Percentiles rank a stretch among this genome's conserved stretches.
These are phyloP conservation scores for Trachurus trachurus DNA, from an alignment of 2,797 vertebrate genomes.

Conservation along the genomic window DNA sequence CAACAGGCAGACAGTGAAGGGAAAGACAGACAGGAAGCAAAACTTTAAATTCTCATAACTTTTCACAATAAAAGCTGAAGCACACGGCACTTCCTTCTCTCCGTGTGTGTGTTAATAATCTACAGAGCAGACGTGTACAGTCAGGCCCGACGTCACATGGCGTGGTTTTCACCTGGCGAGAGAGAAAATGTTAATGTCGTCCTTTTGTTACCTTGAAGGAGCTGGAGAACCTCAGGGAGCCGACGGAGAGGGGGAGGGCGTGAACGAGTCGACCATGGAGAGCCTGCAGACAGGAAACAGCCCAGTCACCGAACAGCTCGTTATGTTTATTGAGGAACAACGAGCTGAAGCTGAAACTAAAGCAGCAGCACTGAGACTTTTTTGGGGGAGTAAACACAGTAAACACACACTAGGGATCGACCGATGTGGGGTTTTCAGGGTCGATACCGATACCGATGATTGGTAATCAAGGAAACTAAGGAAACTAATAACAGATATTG, in stretches of 20 bases:
- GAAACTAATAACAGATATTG: no score
- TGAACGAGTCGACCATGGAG: constrained; percentile 76
- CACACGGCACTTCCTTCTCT: constrained; percentile 2
- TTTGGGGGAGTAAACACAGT: neutral
- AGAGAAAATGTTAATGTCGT: neutral
- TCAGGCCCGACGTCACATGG: neutral
- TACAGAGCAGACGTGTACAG: neutral
- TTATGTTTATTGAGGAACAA: neutral
- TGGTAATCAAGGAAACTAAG: no score
- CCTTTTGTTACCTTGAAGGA: constrained; percentile 85
- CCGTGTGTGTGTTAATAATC: neutral
- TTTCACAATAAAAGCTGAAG: neutral
- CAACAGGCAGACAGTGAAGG: constrained; percentile 28
- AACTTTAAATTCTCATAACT: constrained; percentile 15
- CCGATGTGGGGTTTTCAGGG: no score
- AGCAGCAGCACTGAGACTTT: no score
- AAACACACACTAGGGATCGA: neutral
- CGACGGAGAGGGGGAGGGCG: constrained; percentile 65
- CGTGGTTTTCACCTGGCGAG: neutral
- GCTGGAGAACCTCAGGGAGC: constrained; percentile 78
- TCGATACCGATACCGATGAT: no score
- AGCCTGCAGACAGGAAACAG: constrained; percentile 66
- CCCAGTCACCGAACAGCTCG: neutral
- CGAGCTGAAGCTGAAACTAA: neutral
- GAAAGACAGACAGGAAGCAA: constrained; percentile 25